Percentiles rank a stretch among this genome's conserved stretches.
These are phyloP conservation scores for Ametastegia equiseti DNA, from an alignment of 2,888 invertebrate genomes.

Conservation along the genomic window DNA sequence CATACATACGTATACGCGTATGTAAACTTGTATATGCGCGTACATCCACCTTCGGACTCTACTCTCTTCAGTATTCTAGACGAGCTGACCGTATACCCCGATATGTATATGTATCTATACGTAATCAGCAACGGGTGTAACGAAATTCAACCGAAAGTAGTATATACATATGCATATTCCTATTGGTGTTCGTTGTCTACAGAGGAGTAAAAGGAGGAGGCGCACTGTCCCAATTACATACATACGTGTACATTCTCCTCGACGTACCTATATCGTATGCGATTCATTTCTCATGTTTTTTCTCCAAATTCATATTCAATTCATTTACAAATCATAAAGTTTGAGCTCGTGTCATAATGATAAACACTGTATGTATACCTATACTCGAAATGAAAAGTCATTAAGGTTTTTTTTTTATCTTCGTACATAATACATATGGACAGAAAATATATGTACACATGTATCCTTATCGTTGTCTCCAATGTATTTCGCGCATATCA, in stretches of 20 bases:
- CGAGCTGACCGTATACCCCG: background rate
- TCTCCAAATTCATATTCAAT: background rate
- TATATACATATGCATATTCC: background rate
- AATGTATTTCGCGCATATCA: too few relatives aligned
- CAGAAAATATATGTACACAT: too few relatives aligned
- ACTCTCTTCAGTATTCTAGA: slow-evolving; percentile 22
- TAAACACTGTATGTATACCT: too few relatives aligned
- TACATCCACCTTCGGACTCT: background rate
- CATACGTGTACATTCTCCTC: background rate
- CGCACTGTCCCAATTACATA: background rate
- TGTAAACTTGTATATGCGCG: background rate
- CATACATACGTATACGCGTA: background rate
- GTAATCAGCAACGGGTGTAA: background rate
- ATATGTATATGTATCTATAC: background rate
- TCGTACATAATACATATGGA: too few relatives aligned
- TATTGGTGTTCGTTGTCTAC: too few relatives aligned
- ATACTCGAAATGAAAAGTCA: too few relatives aligned
- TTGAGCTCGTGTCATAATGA: too few relatives aligned
- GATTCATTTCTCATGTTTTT: background rate
- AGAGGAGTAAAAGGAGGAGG: background rate
- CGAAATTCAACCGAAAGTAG: background rate
- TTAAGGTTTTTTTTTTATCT: too few relatives aligned
- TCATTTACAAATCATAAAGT: too few relatives aligned
- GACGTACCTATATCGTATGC: background rate
- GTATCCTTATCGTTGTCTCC: too few relatives aligned